Conservation (phyloP, 2,888 invertebrate genomes). For the Drosophila peninsularis region DNA sequence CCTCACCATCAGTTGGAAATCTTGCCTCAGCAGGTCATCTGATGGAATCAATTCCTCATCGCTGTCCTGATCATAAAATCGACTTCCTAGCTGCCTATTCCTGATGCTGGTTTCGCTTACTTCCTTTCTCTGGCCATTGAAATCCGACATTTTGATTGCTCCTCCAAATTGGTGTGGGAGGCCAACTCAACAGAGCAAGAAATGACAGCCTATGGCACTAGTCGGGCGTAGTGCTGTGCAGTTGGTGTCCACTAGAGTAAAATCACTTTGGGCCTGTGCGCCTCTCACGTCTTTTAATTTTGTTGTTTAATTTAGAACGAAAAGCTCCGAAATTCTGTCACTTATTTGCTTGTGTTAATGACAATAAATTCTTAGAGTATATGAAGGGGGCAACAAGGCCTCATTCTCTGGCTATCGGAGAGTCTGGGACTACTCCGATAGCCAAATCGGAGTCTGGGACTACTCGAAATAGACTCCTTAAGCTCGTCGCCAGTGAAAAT, state of each 20-base stretch:
- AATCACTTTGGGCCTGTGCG: slow-evolving; percentile 5
- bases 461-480: too few species aligned
- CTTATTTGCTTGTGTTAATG: slow-evolving; percentile 15
- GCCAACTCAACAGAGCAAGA: not conserved
- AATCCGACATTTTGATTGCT: slow-evolving; percentile 17
- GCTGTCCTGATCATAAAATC: not conserved
- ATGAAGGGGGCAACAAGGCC: not conserved
- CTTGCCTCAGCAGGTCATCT: slow-evolving; percentile 47
- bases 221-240: not conserved
- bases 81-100: not conserved
- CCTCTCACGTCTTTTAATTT: slow-evolving; percentile 9
- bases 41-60: not conserved
- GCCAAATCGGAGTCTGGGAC: too few species aligned
- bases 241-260: not conserved
- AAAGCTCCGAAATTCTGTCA: slow-evolving; percentile 22
- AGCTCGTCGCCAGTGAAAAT: not conserved
- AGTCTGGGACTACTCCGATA: not conserved
- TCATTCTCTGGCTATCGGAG: not conserved
- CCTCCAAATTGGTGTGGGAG: too few species aligned
- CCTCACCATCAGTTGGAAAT: slow-evolving; percentile 69
- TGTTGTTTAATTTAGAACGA: slow-evolving; percentile 29
- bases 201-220: not conserved
- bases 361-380: slow-evolving; percentile 3
- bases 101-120: slow-evolving; percentile 4
- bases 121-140: not conserved